Conservation (phyloP, 2,113 vertebrate genomes). For the Leptosomus discolor region DNA sequence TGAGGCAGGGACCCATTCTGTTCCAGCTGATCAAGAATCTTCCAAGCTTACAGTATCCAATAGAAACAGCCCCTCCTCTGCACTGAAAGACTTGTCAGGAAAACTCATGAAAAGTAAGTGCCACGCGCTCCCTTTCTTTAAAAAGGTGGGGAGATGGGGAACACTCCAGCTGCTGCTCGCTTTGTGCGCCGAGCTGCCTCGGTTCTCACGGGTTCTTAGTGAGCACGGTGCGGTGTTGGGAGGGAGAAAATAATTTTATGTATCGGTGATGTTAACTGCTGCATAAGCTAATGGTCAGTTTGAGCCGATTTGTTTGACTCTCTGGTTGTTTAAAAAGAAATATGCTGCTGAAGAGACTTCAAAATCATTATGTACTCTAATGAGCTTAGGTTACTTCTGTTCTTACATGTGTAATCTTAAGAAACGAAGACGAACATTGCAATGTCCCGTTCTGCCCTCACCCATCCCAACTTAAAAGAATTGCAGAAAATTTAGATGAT, state of each 20-base stretch:
- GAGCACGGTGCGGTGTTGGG: neutral
- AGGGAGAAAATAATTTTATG: neutral
- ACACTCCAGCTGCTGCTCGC: neutral
- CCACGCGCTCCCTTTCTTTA: neutral
- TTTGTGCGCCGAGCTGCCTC: neutral
- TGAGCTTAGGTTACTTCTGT: neutral
- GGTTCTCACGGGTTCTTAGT: accelerated
- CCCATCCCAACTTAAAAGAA: neutral
- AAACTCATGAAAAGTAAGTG: slow-evolving; percentile 97
- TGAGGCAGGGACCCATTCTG: slow-evolving; percentile 51
- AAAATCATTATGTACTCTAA: neutral
- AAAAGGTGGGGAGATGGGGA: neutral
- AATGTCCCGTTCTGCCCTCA: neutral
- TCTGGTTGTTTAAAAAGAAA: neutral
- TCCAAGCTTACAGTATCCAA: slow-evolving; percentile 80
- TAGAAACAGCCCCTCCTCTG: slow-evolving; percentile 79
- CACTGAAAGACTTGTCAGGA: slow-evolving; percentile 85
- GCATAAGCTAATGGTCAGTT: neutral
- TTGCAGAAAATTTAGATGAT: neutral
- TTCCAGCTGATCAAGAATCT: slow-evolving; percentile 62
- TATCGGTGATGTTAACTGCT: neutral
- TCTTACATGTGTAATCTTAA: neutral
- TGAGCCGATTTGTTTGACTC: neutral
- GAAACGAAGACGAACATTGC: neutral
- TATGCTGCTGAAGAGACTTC: neutral